These are phyloP conservation scores for Drosophila gaucha DNA, from an alignment of 2,888 invertebrate species.

Conservation along the genomic window DNA sequence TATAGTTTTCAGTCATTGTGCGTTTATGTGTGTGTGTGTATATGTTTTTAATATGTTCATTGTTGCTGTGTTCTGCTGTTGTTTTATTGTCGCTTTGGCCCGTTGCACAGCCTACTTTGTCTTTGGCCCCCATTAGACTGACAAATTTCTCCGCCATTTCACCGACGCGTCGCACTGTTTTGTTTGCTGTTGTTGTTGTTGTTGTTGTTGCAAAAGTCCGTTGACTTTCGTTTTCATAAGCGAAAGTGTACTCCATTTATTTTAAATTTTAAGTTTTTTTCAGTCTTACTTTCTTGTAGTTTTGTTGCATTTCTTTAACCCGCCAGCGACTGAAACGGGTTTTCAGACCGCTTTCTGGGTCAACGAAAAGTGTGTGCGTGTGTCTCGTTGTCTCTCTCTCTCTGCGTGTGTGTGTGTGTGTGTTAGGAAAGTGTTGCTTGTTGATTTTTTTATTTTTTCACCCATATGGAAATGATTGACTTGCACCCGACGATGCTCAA, in stretches of 20 bases:
- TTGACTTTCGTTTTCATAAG: constrained; percentile 84
- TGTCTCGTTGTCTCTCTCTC: neutral
- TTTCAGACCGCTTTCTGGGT: constrained; percentile 66
- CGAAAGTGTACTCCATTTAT: constrained; percentile 83
- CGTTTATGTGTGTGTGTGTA: constrained; percentile 2
- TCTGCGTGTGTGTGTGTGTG: constrained; percentile 9
- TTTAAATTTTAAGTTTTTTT: constrained; percentile 63
- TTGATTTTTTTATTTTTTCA: constrained; percentile 12
- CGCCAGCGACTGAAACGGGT: constrained; percentile 66
- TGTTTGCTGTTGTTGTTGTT: constrained; percentile 15
- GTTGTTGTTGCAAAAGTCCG: constrained; percentile 72
- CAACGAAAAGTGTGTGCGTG: constrained; percentile 54
- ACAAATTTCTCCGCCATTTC: constrained; percentile 74
- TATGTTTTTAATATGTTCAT: constrained; percentile 22
- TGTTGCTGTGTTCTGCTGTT: constrained; percentile 17
- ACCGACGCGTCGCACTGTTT: constrained; percentile 47
- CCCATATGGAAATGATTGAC: constrained; percentile 47
- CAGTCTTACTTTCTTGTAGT: constrained; percentile 56
- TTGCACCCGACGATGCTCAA: constrained; percentile 37
- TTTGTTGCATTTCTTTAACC: constrained; percentile 78
- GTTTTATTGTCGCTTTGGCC: constrained; percentile 41
- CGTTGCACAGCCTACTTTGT: constrained; percentile 52
- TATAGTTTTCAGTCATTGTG: neutral
- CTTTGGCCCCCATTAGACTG: constrained; percentile 31
- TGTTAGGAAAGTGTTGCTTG: constrained; percentile 68